A percentile compares a stretch with the other conserved stretches of the same genome.
These are phyloP conservation scores for Eciton burchellii DNA, from an alignment of 1,140 invertebrate species.

Conservation along the genomic window DNA sequence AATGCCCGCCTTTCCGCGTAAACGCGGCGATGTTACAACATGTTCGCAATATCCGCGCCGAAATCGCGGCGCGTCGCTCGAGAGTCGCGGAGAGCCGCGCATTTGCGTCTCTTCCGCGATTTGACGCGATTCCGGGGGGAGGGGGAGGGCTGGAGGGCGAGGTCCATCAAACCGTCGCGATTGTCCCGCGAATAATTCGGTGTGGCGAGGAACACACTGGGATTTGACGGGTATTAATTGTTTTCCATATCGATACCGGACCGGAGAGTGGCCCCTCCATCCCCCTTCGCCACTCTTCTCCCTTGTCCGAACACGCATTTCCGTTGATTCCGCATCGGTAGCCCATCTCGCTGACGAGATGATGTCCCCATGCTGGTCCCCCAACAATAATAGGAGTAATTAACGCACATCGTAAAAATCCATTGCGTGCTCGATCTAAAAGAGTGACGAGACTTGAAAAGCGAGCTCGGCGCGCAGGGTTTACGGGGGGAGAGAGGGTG, in stretches of 20 bases:
- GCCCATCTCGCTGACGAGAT: conserved; percentile 21
- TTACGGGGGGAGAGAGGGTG: background rate
- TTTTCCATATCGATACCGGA: conserved; percentile 51
- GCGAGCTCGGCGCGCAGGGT: conserved; percentile 20
- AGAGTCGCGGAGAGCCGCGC: conserved; percentile 6
- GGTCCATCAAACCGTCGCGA: conserved; percentile 27
- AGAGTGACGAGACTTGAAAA: conserved; percentile 68
- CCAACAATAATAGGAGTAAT: conserved; percentile 68
- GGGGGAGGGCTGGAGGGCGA: conserved; percentile 16
- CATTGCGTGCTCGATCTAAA: conserved; percentile 39
- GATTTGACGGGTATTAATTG: conserved; percentile 70
- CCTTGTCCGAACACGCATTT: background rate
- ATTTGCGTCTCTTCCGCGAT: conserved; percentile 36
- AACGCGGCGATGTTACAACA: conserved; percentile 55
- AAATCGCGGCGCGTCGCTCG: conserved; percentile 35
- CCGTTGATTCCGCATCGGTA: background rate
- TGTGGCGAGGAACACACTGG: background rate
- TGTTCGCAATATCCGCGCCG: conserved; percentile 35
- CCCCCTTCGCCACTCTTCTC: too few species aligned
- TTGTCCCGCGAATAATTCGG: conserved; percentile 14
- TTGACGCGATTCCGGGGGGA: conserved; percentile 60
- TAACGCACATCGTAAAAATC: conserved; percentile 64
- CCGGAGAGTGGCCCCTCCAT: too few species aligned
- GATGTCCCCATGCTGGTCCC: conserved; percentile 38
- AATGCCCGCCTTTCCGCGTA: conserved; percentile 55